Evolutionary conservation across 2,888 invertebrate genomes (phyloP).

Genomic region (Drosophila monieri): DNA sequence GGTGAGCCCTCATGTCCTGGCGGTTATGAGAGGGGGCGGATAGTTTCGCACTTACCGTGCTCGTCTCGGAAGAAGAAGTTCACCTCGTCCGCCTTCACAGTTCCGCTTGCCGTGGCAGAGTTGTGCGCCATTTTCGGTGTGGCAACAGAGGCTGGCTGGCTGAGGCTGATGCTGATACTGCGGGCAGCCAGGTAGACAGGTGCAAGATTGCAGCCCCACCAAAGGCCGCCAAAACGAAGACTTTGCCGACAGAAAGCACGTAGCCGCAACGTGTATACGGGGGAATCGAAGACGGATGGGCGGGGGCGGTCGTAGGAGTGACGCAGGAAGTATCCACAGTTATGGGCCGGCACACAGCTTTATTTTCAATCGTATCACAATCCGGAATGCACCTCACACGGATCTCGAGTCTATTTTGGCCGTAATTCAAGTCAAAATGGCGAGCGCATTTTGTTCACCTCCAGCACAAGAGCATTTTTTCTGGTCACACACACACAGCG

Average conservation of each 20-base stretch:
- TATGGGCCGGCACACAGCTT: slow-evolving; percentile 34
- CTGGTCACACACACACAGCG: slow-evolving; percentile 67
- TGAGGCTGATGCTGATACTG: neutral
- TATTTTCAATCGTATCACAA: slow-evolving; percentile 19
- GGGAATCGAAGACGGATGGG: slow-evolving; percentile 6
- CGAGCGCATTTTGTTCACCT: slow-evolving; percentile 78
- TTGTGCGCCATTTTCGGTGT: slow-evolving; percentile 79
- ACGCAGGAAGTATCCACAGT: slow-evolving; percentile 29
- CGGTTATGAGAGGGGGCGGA: neutral
- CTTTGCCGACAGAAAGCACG: slow-evolving; percentile 29
- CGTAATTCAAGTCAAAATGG: slow-evolving; percentile 80
- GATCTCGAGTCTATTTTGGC: slow-evolving; percentile 60
- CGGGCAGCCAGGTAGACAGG: slow-evolving; percentile 43
- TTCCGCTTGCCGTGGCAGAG: slow-evolving; percentile 61
- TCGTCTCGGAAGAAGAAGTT: slow-evolving; percentile 83
- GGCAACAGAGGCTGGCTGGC: neutral
- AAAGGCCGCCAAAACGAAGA: slow-evolving; percentile 44
- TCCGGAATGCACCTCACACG: slow-evolving; percentile 16
- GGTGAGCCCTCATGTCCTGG: slow-evolving; percentile 9
- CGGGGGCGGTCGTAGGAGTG: slow-evolving; percentile 19
- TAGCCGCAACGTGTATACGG: slow-evolving; percentile 32
- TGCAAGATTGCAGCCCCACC: slow-evolving; percentile 27
- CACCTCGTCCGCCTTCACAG: slow-evolving; percentile 81
- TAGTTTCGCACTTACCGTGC: slow-evolving; percentile 79
- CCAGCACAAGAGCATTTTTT: slow-evolving; percentile 76